Evolutionary conservation across 2,113 vertebrate genomes (phyloP), one percentile per base, ranked within the genome.

Genomic region (Argyrosomus japonicus): DNA sequence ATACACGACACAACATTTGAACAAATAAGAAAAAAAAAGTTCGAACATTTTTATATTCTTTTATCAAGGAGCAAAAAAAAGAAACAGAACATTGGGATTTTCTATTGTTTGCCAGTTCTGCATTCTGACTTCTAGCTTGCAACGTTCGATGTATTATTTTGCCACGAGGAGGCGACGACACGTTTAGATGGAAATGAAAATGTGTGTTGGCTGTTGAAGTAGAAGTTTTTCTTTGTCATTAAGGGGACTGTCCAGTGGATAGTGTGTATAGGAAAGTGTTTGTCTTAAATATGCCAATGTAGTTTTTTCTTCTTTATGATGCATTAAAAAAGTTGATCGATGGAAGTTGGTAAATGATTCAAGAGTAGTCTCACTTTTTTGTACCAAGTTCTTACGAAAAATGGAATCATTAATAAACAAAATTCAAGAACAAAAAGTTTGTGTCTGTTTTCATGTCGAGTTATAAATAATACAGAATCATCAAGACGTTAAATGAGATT

Each of bases 271-370:
- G 96, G 94, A 95, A 96, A 95, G 96, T 97, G 97, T 98, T 96
- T 96, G 97, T 99, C 97, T 96, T 97, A 94, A 96, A 95, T 97
- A 96, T 95, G 95, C 96, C 96, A 91, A 95, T 95, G 97, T 99
- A 99, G 97, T 97, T 96, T 96, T 96, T 84, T 91, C 95, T 97
- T 97, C 95, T 96, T 96, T 96, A 93, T 89, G 93, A 97, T 94
- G 95, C 96, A 98, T 98, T 97, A 96, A 97, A 70, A 96, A 87
- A 36, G 86, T 93, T 69, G 88, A 95, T 89, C 86, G 95, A 95
- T 91, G 93, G 89, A 93, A 91, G 88, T 89, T 87, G 91, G 89
- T 93, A 72, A 89, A 81, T 80, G 92, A 92, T 93, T 89, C 77
- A 93, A 91, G 88, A 93, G 91, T 95, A 92, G 95, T 95, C 90